These are phyloP conservation scores for Papilio gigon DNA, from an alignment of 2,888 invertebrate species.

Conservation along the genomic window DNA sequence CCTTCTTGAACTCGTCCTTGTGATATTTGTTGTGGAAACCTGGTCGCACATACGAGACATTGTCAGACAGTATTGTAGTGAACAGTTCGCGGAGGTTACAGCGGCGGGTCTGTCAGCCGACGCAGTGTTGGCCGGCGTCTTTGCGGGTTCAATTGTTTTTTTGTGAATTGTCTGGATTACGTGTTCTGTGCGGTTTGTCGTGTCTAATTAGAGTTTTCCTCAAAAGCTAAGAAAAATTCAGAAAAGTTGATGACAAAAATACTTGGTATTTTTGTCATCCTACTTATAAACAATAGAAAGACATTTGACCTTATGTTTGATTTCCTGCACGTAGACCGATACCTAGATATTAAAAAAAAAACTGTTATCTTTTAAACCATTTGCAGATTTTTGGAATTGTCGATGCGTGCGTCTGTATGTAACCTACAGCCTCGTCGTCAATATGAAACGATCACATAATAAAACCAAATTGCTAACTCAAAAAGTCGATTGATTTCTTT, in stretches of 20 bases:
- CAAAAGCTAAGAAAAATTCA: no score
- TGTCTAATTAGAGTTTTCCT: not conserved
- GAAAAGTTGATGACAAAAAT: no score
- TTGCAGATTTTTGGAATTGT: not conserved
- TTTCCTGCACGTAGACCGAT: not conserved
- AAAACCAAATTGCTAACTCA: not conserved
- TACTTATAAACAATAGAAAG: conserved; percentile 22
- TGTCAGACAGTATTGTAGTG: no score
- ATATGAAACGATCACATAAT: no score
- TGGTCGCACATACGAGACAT: conserved; percentile 44
- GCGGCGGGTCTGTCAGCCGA: no score
- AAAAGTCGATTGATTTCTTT: not conserved
- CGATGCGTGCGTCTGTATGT: no score
- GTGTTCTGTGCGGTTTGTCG: not conserved
- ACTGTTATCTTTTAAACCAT: not conserved
- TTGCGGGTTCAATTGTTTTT: not conserved
- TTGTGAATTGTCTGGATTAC: not conserved
- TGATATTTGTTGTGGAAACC: conserved; percentile 90
- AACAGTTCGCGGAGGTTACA: no score
- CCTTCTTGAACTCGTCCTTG: conserved; percentile 90
- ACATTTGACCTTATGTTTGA: conserved; percentile 7
- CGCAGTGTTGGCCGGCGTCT: no score
- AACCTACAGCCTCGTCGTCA: no score
- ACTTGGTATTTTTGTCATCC: not conserved
- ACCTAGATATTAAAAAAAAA: not conserved